phyloP scores from a whole-genome alignment of 1,140 invertebrate species.

The Drosophila guanche region DNA sequence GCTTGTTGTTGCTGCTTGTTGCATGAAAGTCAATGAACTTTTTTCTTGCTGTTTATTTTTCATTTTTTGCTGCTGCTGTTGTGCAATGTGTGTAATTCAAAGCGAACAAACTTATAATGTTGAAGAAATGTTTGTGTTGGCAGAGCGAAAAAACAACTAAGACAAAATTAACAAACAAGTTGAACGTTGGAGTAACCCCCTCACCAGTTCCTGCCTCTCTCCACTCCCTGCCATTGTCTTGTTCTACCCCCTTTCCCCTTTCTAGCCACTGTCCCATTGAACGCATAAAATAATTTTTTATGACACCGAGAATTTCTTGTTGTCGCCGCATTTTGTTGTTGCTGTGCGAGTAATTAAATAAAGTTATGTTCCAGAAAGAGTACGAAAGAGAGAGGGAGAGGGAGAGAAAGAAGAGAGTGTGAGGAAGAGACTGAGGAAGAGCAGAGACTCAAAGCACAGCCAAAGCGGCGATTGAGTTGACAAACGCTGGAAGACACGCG shows the following conservation, averaged over 20 bases:
- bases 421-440: conserved; percentile 20
- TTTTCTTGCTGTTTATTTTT: conserved; percentile 2
- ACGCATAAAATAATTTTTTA: conserved; percentile 71
- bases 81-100: conserved; percentile 72
- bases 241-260: neutral
- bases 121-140: conserved; percentile 51
- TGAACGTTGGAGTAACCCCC: conserved; percentile 1
- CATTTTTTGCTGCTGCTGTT: conserved; percentile 6
- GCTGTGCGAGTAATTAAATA: conserved; percentile 67
- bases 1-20: conserved; percentile 35
- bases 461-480: conserved; percentile 39
- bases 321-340: conserved; percentile 60
- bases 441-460: neutral
- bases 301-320: conserved; percentile 70
- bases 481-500: conserved; percentile 65
- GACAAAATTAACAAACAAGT: conserved; percentile 39
- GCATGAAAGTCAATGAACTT: conserved; percentile 63
- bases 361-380: conserved; percentile 63
- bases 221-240: neutral
- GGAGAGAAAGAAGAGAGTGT: conserved; percentile 1
- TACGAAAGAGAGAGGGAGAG: conserved; percentile 18
- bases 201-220: conserved; percentile 14
- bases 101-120: conserved; percentile 73
- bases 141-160: conserved; percentile 17
- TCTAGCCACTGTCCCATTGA: conserved; percentile 1